These are phyloP conservation scores for Vultur gryphus DNA, from an alignment of 2,797 vertebrate genomes.

Conservation along the genomic window DNA sequence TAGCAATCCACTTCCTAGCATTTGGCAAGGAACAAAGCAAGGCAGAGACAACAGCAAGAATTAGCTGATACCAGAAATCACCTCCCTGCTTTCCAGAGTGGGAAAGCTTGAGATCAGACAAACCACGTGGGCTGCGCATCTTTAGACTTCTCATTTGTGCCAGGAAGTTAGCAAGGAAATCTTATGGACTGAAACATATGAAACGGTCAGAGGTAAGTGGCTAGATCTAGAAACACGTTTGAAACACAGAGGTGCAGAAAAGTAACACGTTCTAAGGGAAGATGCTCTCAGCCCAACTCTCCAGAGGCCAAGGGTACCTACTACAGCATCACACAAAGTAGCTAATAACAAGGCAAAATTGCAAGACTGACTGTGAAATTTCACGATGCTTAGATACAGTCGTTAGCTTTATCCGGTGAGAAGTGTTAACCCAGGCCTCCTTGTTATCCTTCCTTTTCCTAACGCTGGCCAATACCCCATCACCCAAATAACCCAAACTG, in stretches of 20 bases:
- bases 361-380: neutral
- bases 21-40: neutral
- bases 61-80: neutral
- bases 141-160: neutral
- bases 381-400: neutral
- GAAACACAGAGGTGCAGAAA: neutral
- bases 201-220: neutral
- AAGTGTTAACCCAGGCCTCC: neutral
- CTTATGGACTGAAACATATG: fast-evolving
- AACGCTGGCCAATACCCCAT: neutral
- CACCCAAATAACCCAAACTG: neutral
- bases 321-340: neutral
- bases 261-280: neutral
- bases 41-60: neutral
- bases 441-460: neutral
- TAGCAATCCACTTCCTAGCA: neutral
- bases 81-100: neutral
- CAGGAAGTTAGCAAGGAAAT: neutral
- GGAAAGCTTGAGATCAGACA: neutral
- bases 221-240: fast-evolving
- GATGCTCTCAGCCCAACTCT: neutral
- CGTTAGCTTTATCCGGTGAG: fast-evolving
- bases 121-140: fast-evolving
- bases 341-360: neutral
- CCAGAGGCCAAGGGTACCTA: neutral